Conservation (phyloP, 2,888 invertebrate species). For the Xestia rhomboidea region DNA sequence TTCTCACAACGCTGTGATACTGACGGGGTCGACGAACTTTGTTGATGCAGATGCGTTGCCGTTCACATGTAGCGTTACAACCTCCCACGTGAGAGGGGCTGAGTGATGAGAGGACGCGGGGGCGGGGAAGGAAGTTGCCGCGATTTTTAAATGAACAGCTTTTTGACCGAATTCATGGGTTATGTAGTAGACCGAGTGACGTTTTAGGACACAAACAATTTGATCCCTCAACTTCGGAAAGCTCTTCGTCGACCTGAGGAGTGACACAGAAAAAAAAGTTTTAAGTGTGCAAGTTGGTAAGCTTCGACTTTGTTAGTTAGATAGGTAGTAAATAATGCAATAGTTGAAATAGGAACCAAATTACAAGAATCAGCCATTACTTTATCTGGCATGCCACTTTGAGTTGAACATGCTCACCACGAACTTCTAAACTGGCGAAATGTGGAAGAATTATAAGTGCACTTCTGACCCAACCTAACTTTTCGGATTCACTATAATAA, state of each 20-base stretch:
- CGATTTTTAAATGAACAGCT: background rate
- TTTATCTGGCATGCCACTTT: background rate
- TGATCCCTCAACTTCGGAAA: background rate
- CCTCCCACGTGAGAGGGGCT: constrained; percentile 84
- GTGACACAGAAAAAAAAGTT: background rate
- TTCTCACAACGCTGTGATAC: constrained; percentile 85
- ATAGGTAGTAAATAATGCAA: background rate
- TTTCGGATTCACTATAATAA: background rate
- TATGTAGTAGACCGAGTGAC: background rate
- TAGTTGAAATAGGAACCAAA: background rate
- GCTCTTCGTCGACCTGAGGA: background rate
- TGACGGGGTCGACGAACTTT: constrained; percentile 80
- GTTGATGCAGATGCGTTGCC: constrained; percentile 88
- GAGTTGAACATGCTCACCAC: background rate
- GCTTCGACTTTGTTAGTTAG: background rate
- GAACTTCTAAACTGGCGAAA: background rate
- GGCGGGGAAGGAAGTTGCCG: constrained; percentile 6
- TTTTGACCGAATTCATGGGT: background rate
- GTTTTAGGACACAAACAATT: background rate
- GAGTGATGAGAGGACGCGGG: constrained; percentile 71
- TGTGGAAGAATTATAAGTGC: background rate
- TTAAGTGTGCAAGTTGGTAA: background rate
- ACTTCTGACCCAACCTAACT: background rate
- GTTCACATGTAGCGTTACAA: constrained; percentile 88
- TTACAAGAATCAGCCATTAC: background rate